These are phyloP conservation scores for Erebia palarica DNA, from an alignment of 2,888 invertebrate species.

Conservation along the genomic window DNA sequence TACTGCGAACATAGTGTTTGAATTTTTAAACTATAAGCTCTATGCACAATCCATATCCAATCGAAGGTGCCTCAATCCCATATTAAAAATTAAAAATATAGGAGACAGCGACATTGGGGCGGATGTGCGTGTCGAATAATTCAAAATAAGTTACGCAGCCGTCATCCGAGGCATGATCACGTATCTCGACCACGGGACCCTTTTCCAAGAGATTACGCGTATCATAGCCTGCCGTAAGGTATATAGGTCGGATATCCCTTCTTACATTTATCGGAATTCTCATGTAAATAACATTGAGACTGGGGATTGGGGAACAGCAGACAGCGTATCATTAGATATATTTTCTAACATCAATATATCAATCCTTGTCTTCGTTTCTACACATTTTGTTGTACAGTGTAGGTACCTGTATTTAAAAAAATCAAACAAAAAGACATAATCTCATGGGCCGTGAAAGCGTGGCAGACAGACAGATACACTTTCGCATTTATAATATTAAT, in stretches of 20 bases:
- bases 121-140: conserved; percentile 38
- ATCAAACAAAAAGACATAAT: too few relatives aligned
- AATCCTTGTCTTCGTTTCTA: conserved; percentile 10
- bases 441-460: too few relatives aligned
- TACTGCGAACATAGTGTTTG: background rate
- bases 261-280: conserved; percentile 66
- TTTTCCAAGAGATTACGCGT: conserved; percentile 73
- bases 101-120: conserved; percentile 41
- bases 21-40: conserved; percentile 8
- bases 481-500: too few relatives aligned
- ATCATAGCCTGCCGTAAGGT: conserved; percentile 61
- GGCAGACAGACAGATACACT: too few relatives aligned
- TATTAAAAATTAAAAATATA: conserved; percentile 36
- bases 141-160: conserved; percentile 39
- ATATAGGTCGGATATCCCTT: conserved; percentile 58
- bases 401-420: too few relatives aligned
- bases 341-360: conserved; percentile 16
- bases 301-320: conserved; percentile 47
- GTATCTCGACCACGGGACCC: conserved; percentile 52
- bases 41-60: conserved; percentile 31
- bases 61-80: conserved; percentile 34
- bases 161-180: conserved; percentile 45
- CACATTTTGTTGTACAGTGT: background rate
- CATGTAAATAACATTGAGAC: conserved; percentile 70
- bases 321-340: conserved; percentile 4